These are phyloP conservation scores for Rotaria macrura DNA, from an alignment of 2,888 invertebrate genomes.

Conservation along the genomic window DNA sequence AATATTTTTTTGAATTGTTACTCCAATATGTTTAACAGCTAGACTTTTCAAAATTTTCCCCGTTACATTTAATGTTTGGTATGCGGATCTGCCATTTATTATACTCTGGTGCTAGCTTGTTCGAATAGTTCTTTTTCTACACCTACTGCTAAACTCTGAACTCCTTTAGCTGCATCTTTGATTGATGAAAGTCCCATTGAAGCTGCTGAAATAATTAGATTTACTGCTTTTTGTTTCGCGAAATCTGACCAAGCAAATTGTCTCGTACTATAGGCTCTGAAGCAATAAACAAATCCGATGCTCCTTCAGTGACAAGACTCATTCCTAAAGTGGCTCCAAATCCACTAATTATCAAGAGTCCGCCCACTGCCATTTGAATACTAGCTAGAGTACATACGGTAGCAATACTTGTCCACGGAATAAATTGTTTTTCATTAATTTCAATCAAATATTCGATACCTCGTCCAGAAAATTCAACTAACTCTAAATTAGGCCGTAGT, in stretches of 20 bases:
- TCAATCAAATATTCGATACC: conserved; percentile 17
- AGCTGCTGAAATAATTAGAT: conserved; percentile 27
- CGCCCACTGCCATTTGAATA: conserved; percentile 22
- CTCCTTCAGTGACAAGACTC: conserved; percentile 24
- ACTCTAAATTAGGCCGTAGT: neutral
- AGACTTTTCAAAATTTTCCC: no score
- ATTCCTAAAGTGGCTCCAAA: conserved; percentile 28
- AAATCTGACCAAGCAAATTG: conserved; percentile 27
- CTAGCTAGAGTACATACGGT: neutral
- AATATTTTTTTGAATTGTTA: no score
- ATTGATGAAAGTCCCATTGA: neutral
- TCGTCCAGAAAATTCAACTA: neutral
- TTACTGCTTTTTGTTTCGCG: conserved; percentile 30
- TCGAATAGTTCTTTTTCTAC: no score
- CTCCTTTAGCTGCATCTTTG: neutral
- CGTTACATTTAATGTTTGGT: no score
- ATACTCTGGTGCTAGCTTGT: no score
- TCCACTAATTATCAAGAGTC: conserved; percentile 21
- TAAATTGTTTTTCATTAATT: conserved; percentile 26
- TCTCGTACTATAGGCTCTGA: conserved; percentile 30
- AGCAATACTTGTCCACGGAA: conserved; percentile 25
- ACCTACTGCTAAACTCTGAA: no score
- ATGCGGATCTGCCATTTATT: no score
- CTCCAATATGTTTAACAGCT: neutral
- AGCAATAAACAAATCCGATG: conserved; percentile 22